These are phyloP conservation scores for Rostratula benghalensis DNA, from an alignment of 2,113 vertebrate genomes.

Conservation along the genomic window DNA sequence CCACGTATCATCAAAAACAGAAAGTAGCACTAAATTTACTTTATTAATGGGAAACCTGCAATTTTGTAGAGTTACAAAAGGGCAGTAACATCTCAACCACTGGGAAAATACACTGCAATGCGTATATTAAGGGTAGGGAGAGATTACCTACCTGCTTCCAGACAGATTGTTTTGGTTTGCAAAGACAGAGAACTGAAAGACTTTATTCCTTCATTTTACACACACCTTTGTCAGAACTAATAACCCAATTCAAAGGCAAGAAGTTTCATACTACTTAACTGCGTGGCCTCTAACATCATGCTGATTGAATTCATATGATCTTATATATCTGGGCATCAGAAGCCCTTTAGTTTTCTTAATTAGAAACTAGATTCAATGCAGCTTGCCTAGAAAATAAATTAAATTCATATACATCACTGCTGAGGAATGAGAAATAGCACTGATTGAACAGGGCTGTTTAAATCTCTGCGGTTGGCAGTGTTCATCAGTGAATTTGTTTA, in stretches of 20 bases:
- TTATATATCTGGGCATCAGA: neutral
- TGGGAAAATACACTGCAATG: neutral
- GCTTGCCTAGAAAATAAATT: conserved; percentile 33
- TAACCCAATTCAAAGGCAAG: neutral
- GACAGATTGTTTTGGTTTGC: conserved; percentile 7
- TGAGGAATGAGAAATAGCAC: conserved; percentile 32
- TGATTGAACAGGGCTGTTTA: conserved; percentile 49
- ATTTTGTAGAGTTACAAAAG: neutral
- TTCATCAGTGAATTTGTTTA: conserved; percentile 68
- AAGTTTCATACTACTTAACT: conserved; percentile 6
- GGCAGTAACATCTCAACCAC: neutral
- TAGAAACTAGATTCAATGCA: conserved; percentile 44
- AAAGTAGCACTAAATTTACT: neutral
- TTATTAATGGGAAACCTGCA: neutral
- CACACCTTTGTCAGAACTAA: conserved; percentile 17
- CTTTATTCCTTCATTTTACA: neutral
- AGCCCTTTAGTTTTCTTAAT: conserved; percentile 28
- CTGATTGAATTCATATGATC: conserved; percentile 10
- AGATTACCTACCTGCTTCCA: neutral
- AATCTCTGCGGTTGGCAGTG: conserved; percentile 22
- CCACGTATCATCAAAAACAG: neutral
- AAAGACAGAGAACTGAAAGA: neutral
- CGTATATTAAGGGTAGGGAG: neutral
- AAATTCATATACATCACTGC: conserved; percentile 22
- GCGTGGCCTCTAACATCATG: neutral